Conservation (phyloP, 2,888 invertebrate species). For the Macrophya annulata region DNA sequence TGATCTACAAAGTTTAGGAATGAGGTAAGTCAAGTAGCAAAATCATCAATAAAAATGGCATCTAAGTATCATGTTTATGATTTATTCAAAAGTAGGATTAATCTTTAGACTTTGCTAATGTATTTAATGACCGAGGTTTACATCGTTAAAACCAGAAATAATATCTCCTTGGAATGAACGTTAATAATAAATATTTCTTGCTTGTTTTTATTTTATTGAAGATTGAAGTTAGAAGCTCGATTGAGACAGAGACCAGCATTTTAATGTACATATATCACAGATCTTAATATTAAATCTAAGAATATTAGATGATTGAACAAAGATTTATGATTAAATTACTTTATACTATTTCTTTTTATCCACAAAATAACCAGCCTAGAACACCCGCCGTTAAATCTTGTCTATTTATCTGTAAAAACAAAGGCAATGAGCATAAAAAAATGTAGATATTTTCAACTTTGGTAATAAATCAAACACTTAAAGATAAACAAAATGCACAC, state of each 20-base stretch:
- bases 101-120: neutral
- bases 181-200: neutral
- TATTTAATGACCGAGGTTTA: neutral
- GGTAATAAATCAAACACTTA: neutral
- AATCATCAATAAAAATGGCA: neutral
- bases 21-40: neutral
- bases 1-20: neutral
- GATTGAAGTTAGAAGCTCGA: neutral
- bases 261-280: neutral
- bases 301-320: conserved; percentile 11
- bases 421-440: conserved; percentile 21
- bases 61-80: neutral
- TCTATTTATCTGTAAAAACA: conserved; percentile 32
- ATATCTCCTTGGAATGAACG: neutral
- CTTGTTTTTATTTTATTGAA: neutral
- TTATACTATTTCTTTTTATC: conserved; percentile 1
- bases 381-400: neutral
- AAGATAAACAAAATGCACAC: neutral
- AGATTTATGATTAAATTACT: conserved; percentile 20
- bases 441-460: neutral
- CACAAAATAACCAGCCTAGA: neutral
- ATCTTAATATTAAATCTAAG: neutral
- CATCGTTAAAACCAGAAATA: neutral
- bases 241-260: neutral
- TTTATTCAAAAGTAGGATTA: neutral